Base-by-base conservation (phyloP, 1,140 invertebrate genomes). In the Micrasema minimum region DNA sequence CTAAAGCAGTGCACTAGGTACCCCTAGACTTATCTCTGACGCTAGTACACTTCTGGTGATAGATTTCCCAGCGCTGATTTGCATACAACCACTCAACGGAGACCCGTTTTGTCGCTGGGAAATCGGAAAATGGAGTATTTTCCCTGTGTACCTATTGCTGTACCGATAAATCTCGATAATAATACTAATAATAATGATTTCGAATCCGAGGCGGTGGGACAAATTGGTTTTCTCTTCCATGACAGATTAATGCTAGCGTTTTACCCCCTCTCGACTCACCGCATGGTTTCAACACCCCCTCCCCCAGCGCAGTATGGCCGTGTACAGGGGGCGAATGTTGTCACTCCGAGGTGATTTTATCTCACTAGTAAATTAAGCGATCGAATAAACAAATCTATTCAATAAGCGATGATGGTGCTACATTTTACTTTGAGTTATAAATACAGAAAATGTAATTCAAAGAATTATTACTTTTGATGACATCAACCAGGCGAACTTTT, bases 191-290 rank as follows among this genome's bases (percentile, higher is more conserved):
- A 75, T 75, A 71, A 75, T 75, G 73, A 75, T 71, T 75, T 68
- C 61, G 66, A 66, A 75, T 66, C 69, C 59, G 64, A 45, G 57
- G 64, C 59, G 43, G 65, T 41, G 59, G 69, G 73, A 75, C 73
- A 75, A 75, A 75, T 75, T 75, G 73, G 73, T 75, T 75, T 75
- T 75, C 73, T 75, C 73, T 75, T 72, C 73, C 61, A 69, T 75
- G 73, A 75, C 73, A 75, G 73, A 75, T 75, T 75, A 75, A 75
- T 75, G 69, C 73, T 57, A 75, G 57, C 69, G 68, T 26, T 53
- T 55, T 66, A 31, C 35, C 46, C 66, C 69, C 48, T 26, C 12
- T 12, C 43, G 14, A 0, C 41, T 46, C 14, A 2, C n/a, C 38
- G 35, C 53, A 26, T 22, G 14, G 20, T 37, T 37, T 46, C 22